Evolutionary conservation across 2,888 invertebrate genomes (phyloP).

Genomic region (Synanthedon formicaeformis): DNA sequence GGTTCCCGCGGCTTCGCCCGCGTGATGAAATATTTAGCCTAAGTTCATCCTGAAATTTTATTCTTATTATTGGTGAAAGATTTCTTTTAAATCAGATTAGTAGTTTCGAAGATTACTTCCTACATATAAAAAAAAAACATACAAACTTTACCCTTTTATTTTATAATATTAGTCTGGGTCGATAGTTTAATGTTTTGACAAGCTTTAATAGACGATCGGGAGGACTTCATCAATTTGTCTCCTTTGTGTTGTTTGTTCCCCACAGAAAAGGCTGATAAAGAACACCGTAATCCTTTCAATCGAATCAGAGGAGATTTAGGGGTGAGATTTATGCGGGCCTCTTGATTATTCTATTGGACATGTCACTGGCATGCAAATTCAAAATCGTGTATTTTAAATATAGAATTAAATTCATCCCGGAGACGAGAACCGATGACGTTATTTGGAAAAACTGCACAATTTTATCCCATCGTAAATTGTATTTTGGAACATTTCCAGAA

Average conservation of each 20-base stretch:
- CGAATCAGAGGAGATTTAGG: conserved; percentile 42
- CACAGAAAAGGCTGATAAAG: conserved; percentile 39
- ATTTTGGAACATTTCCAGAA: conserved; percentile 49
- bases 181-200: not conserved
- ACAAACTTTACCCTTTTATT: no score
- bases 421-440: conserved; percentile 30
- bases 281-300: conserved; percentile 54
- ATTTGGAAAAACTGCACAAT: conserved; percentile 39
- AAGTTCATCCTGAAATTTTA: no score
- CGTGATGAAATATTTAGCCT: no score
- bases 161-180: no score
- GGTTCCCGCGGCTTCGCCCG: no score
- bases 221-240: conserved; percentile 43
- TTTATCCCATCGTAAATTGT: conserved; percentile 49
- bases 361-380: not conserved
- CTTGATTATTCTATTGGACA: conserved; percentile 2
- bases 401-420: not conserved
- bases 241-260: conserved; percentile 25
- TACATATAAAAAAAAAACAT: no score
- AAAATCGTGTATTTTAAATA: conserved; percentile 1
- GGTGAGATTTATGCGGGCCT: conserved; percentile 35
- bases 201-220: conserved; percentile 7
- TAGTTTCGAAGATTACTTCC: no score
- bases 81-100: no score
- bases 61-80: no score